These are phyloP conservation scores for Leuciscus waleckii DNA, from an alignment of 2,797 vertebrate genomes.

Conservation along the genomic window DNA sequence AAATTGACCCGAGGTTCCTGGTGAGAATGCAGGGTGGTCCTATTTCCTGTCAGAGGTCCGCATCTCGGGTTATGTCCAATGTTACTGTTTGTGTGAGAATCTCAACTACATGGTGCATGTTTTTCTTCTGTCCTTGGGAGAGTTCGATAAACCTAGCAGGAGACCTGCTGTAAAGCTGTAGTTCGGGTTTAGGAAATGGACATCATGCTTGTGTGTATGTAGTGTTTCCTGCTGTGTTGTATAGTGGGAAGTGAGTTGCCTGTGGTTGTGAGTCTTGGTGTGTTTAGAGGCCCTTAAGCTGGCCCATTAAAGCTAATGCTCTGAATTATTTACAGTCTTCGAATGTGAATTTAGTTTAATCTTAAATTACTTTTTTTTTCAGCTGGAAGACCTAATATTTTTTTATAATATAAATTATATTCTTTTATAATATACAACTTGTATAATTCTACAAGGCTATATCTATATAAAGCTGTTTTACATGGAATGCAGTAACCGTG, in stretches of 20 bases:
- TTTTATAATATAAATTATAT: neutral
- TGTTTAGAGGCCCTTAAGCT: conserved; percentile 2
- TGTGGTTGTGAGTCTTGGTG: neutral
- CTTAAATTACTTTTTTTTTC: too few species aligned
- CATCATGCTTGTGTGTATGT: conserved; percentile 21
- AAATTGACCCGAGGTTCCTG: conserved; percentile 60
- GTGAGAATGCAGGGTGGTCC: conserved; percentile 62
- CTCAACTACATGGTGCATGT: conserved; percentile 14
- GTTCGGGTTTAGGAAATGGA: conserved; percentile 1
- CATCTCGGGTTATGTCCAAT: conserved; percentile 47
- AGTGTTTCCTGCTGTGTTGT: conserved; percentile 32
- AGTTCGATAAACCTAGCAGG: conserved; percentile 27
- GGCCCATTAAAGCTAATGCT: conserved; percentile 3
- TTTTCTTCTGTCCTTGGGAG: conserved; percentile 43
- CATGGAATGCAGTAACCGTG: neutral
- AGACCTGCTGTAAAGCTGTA: conserved; percentile 42
- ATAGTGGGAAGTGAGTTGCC: conserved; percentile 38
- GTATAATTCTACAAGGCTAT: neutral
- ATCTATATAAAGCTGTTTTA: neutral
- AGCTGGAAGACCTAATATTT: neutral
- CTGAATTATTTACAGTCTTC: neutral
- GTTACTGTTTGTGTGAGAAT: conserved; percentile 46
- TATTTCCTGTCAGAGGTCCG: conserved; percentile 59
- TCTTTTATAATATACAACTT: neutral
- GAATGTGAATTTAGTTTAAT: neutral